phyloP scores from a whole-genome alignment of 2,113 vertebrate species.

The Chlamydotis undulata region DNA sequence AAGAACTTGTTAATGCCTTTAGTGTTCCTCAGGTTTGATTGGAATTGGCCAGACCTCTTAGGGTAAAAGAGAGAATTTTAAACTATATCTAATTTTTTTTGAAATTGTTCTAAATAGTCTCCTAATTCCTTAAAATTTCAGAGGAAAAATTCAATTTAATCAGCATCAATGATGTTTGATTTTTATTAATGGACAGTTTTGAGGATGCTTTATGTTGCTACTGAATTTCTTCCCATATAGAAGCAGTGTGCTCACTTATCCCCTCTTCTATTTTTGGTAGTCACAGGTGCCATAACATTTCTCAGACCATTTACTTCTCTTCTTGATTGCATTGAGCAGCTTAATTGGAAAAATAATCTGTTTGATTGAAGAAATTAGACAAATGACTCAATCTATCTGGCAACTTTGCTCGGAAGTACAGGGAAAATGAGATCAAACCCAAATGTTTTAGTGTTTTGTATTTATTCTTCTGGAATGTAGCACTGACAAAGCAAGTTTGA shows the following conservation, averaged over 20 bases:
- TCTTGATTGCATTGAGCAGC: conserved; percentile 19
- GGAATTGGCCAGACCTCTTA: neutral
- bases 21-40: neutral
- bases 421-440: neutral
- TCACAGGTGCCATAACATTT: neutral
- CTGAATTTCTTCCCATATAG: neutral
- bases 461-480: conserved; percentile 5
- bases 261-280: neutral
- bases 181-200: neutral
- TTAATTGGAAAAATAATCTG: conserved; percentile 40
- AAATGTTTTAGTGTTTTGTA: neutral
- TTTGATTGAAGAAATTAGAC: conserved; percentile 40
- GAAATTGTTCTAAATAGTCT: neutral
- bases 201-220: neutral
- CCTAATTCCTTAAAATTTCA: neutral
- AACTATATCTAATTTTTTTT: neutral
- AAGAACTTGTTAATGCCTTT: neutral
- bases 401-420: neutral
- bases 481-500: neutral
- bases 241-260: neutral
- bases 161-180: neutral
- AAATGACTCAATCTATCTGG: neutral
- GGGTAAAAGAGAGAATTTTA: neutral
- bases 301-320: conserved; percentile 14
- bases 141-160: neutral